Percentiles rank a stretch among this genome's conserved stretches.
Conservation (phyloP, 2,797 vertebrate genomes). For the Alauda arvensis region DNA sequence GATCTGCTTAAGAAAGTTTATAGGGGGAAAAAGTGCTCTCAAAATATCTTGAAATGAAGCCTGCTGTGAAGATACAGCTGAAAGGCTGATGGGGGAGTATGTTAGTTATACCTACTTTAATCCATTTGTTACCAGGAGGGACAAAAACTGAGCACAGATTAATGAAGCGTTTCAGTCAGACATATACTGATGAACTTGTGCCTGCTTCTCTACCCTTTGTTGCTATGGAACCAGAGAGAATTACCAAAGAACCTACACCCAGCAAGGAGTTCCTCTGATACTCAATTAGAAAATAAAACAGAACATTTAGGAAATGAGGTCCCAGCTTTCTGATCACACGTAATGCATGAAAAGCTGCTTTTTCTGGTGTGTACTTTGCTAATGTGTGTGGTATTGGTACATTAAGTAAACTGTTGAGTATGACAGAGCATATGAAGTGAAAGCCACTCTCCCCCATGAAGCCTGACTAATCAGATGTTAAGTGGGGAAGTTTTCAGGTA, state of each 20-base stretch:
- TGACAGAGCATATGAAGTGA: not conserved
- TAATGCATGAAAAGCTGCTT: slow-evolving; percentile 2
- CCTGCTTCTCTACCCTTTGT: slow-evolving; percentile 4
- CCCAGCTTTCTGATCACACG: not conserved
- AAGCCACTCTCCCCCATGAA: not conserved
- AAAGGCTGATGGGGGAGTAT: slow-evolving; percentile 2
- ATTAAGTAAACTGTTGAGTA: slow-evolving; percentile 4
- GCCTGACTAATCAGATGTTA: not conserved
- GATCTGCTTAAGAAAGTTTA: slow-evolving; percentile 23
- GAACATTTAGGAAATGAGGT: slow-evolving; percentile 35
- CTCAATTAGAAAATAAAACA: slow-evolving; percentile 32
- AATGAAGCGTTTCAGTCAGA: slow-evolving; percentile 32
- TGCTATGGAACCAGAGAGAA: slow-evolving; percentile 20
- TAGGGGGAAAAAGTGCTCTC: not conserved
- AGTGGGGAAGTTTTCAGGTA: not conserved
- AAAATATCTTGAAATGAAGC: slow-evolving; percentile 43
- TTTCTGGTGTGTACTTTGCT: slow-evolving; percentile 24
- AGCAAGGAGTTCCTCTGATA: not conserved
- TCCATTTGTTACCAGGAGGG: slow-evolving; percentile 13
- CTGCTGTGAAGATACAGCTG: not conserved
- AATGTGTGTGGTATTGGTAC: not conserved
- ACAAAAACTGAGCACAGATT: slow-evolving; percentile 2
- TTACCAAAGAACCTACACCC: not conserved
- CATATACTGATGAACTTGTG: slow-evolving; percentile 7
- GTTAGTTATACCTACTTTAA: slow-evolving; percentile 43